Evolutionary conservation across 2,888 invertebrate genomes (phyloP), one percentile per base, ranked within the genome.

Genomic region (Acrobasis repandana): DNA sequence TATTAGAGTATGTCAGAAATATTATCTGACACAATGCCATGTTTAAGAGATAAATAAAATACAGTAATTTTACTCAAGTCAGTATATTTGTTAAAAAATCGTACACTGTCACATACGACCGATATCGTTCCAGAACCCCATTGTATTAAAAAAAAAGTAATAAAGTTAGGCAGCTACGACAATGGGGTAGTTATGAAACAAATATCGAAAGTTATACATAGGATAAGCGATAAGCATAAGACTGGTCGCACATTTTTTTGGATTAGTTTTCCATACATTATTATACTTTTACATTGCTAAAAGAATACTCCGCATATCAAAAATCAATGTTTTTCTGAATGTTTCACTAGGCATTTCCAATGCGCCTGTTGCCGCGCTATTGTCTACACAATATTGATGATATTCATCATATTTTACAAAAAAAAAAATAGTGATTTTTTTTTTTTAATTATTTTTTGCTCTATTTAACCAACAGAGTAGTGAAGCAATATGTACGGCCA

Each of bases 71-170:
- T 79, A 79, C 77, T 76, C 54, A 76, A 83, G 87, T 90, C 87
- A 90, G 89, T 92, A 88, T 92, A 92, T 86, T 91, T 89, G 87
- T 90, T 90, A 87, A 86, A 87, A 83, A 77, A 83, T 84, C 83
- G 82, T 88, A 88, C 84, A 89, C 75, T 76, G 80, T 78, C 75
- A 43, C 43, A 73, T 71, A 76, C 67, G 65, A 60, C 74, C 79
- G 92, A 86, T 90, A 86, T 82, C 76, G 92, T 92, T 92, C 92
- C 92, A 92, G 92, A 92, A 89, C 89, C 85, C 89, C 92, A 92
- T 92, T 90, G 88, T 73, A 78, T 80, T 80, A 76, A 81, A 77
- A 75, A 73, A 78, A 73, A 75, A 79, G 74, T 82, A 79, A 77
- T 72, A 72, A 72, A 72, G 75, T 80, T 78, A 75, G 65, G 74